Base-by-base conservation (phyloP, 2,797 vertebrate species). In the Chloroceryle inda region DNA sequence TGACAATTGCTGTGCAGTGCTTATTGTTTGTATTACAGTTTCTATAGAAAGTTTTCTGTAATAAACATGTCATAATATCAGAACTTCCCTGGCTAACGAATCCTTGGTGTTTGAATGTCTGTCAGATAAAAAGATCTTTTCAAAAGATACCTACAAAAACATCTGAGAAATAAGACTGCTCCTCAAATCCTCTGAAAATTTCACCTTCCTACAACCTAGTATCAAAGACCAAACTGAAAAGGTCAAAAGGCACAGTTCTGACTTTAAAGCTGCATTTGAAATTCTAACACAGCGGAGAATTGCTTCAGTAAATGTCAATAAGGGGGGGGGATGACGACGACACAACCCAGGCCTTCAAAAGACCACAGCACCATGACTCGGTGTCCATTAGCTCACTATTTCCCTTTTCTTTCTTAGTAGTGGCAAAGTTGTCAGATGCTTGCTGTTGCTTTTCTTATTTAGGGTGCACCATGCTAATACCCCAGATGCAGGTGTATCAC, bases 31-130 rank as follows among this genome's bases (percentile, higher is more conserved):
- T 44, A 87, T 50, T 15, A n/a, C 27, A 69, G 38, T 75, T 95
- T 59, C 67, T 10, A 69, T 0, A 75, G 12, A 45, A 88, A 58
- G 50, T 40, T 89, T 33, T 78, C 58, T 1, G 3, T 24, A 81
- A 71, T 3, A 85, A 38, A 62, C 20, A 5, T 4, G 5, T 40
- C 80, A 35, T 38, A 86, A 37, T 33, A 88, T 31, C 49, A 62
- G 58, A 87, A 67, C 15, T 67, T 85, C 64, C 66, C 66, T 88
- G 38, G 37, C 9, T 86, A 93, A 63, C 33, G 84, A 81, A 94
- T 29, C 23, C 31, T 71, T 35, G 11, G 73, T 49, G 27, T 77
- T 47, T 31, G 5, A 49, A 42, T 35, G 66, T 12, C 49, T 52
- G 37, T 42, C 21, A 53, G 40, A 15, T 9, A 67, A 21, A 85